Conservation (phyloP, 37 sponge, comb jelly and placozoan genomes). For the Ephydatia muelleri region DNA sequence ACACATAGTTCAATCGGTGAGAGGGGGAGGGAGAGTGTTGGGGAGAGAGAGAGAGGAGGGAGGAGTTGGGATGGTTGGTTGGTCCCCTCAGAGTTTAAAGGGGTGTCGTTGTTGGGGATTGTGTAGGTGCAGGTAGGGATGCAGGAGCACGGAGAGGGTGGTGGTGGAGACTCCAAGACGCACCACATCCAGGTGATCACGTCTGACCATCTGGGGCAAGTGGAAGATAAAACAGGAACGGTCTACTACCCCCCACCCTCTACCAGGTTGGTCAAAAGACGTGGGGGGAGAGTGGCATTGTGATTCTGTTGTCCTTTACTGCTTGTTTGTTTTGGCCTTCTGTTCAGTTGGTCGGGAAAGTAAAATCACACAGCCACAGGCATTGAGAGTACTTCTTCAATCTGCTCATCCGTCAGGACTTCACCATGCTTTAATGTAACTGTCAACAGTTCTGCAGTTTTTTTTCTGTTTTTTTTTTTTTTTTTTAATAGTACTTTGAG, state of each 20-base stretch:
- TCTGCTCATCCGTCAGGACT: background rate
- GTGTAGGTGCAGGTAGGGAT: background rate
- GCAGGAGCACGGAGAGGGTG: background rate
- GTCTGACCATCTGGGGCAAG: constrained; percentile 11
- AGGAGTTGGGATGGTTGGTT: too few species aligned
- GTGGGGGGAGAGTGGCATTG: background rate
- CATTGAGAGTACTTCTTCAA: background rate
- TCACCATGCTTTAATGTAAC: background rate
- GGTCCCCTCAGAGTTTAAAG: background rate
- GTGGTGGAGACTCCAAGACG: constrained; percentile 2
- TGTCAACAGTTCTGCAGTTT: background rate
- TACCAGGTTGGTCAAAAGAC: constrained; percentile 4
- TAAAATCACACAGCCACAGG: constrained; percentile 23
- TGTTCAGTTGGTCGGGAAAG: constrained; percentile 25
- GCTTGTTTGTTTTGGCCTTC: background rate
- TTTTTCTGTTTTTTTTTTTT: background rate
- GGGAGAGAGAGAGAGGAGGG: too few species aligned
- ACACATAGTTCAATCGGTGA: background rate
- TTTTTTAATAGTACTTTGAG: background rate
- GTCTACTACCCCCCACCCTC: constrained; percentile 32
- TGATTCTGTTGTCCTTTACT: background rate
- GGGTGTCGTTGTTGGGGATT: background rate
- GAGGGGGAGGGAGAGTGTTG: too few species aligned
- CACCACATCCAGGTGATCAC: constrained; percentile 50
- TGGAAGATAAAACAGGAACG: constrained; percentile 12